Base-by-base conservation (phyloP, 2,797 vertebrate species). In the Acropternis orthonyx region DNA sequence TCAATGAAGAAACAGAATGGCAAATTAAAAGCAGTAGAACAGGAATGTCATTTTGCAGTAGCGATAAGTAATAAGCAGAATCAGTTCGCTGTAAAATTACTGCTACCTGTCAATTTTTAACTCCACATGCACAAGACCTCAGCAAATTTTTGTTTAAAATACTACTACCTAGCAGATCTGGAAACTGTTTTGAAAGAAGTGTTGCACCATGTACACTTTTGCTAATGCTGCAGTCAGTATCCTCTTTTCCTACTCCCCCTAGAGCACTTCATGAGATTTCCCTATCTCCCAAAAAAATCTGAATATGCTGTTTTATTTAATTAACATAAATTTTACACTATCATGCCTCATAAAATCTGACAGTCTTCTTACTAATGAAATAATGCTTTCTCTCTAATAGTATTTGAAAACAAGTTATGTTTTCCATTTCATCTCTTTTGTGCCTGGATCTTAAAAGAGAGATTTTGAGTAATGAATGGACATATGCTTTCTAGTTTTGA, bases 21-120 rank as follows among this genome's bases (percentile, higher is more conserved):
- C 41, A 95, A 95, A 96, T 93, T 74, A 85, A 93, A 95, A 93
- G 49, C 55, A 44, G 85, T 85, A 28, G 68, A 90, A 56, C n/a
- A 77, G 52, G 58, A 93, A 89, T 55, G 77, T n/a, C 55, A 76
- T 94, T 88, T 75, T 49, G 44, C 55, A 46, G 48, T 59, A 76
- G 55, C 1, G 2, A 66, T 44, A 86, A 90, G 26, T 71, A 74
- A 95, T 85, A 78, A 71, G 80, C 26, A 85, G 80, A 88, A 92
- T 90, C 67, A 4, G 7, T 84, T 90, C 56, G 51, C 71, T 78
- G n/a, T 76, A 55, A 85, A 90, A 89, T 87, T 76, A 30, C 36
- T 54, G 24, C 55, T 86, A 94, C 87, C 66, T 96, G 43, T 34
- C 66, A 62, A 4, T 0, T 7, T 41, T 88, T 75, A 86, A 49